Evolutionary conservation across 2,113 vertebrate genomes (phyloP), one percentile per base, ranked within the genome.

Genomic region (Pundamilia nyererei): DNA sequence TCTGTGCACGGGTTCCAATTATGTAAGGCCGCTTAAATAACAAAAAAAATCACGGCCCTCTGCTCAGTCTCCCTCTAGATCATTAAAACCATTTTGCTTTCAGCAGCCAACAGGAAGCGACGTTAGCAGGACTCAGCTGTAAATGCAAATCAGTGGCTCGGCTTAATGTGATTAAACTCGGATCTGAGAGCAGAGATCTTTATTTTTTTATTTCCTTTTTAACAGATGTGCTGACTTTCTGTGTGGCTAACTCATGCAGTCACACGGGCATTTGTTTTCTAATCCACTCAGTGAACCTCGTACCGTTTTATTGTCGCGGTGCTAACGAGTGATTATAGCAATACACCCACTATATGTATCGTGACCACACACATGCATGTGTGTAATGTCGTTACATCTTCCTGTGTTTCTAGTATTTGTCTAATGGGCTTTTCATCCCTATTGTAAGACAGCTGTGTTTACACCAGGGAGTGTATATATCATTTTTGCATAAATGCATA

Each of bases 21-120:
- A 91, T 81, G 82, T 33, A 33, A 42, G 83, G 87, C 7, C 10
- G 80, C 54, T 79, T 79, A 60, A 40, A 12, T 60, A 60, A 33
- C 29, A 60, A n/a, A 35, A 62, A 54, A 35, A 12, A 86, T 77
- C 68, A 29, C 13, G 2, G 33, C 54, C 45, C 58, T 70, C 19
- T 83, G 81, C 81, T 90, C 79, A 26, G 62, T 35, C 79, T 54
- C 42, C 83, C 26, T 81, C 70, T 40, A 8, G 51, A 86, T 94
- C 86, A 86, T 92, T 92, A 87, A 89, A 91, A 88, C 83, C 42
- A 79, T 85, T 89, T 86, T 87, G 45, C 85, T 81, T 21, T 82
- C 49, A 87, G 88, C 55, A 9, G 65, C 5, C 58, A 7, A 26
- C 88, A 85, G 81, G 72, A 86, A 54, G 79, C 47, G 11, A 82